Conservation (phyloP, 2,888 invertebrate species). For the Linnaemya tessellans region DNA sequence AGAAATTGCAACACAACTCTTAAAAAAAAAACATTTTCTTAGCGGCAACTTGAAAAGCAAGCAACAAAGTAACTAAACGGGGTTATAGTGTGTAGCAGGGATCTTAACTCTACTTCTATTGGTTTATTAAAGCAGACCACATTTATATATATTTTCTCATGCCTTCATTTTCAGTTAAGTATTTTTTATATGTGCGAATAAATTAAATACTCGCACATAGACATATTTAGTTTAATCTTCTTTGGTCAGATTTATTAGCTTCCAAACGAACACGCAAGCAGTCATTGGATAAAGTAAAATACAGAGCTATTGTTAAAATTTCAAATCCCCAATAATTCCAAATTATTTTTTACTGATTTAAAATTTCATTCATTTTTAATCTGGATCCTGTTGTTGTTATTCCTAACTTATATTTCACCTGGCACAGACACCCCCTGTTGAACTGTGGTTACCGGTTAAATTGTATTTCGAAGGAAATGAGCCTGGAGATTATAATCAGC, state of each 20-base stretch:
- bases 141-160: too few relatives aligned
- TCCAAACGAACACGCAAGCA: constrained; percentile 10
- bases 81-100: too few relatives aligned
- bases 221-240: constrained; percentile 39
- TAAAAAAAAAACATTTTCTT: too few relatives aligned
- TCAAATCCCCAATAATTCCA: constrained; percentile 66
- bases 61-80: too few relatives aligned
- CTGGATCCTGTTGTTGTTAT: constrained; percentile 53
- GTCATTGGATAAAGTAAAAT: constrained; percentile 26
- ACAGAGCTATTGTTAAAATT: constrained; percentile 56
- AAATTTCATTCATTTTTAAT: constrained; percentile 64
- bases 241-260: constrained; percentile 43
- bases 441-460: neutral
- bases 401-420: constrained; percentile 10
- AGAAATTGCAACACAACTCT: too few relatives aligned
- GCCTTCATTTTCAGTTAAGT: too few relatives aligned
- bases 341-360: constrained; percentile 66
- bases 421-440: neutral
- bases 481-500: constrained; percentile 68
- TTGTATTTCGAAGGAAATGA: constrained; percentile 4
- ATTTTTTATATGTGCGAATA: too few relatives aligned
- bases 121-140: too few relatives aligned
- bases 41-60: too few relatives aligned
- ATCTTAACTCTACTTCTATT: too few relatives aligned
- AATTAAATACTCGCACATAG: neutral